Evolutionary conservation across 2,797 vertebrate species (phyloP).

Genomic region (Rhyacichthys aspro): DNA sequence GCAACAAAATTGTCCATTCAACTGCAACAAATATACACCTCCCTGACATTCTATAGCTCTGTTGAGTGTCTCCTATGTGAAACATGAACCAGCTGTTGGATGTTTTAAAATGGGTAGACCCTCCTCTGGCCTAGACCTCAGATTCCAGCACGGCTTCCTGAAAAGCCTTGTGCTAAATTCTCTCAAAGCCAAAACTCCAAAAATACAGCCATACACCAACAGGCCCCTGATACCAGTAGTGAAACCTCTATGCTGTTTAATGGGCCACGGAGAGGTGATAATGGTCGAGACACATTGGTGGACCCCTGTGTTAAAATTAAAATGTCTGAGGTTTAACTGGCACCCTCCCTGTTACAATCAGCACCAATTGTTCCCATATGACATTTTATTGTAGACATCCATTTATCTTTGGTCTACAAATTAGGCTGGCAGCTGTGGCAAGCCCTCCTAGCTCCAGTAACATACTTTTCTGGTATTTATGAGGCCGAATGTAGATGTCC

Average conservation of each 20-base stretch:
- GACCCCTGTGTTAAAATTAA: constrained; percentile 41
- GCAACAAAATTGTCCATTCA: neutral
- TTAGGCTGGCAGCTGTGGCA: neutral
- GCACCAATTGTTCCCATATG: constrained; percentile 13
- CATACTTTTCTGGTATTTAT: neutral
- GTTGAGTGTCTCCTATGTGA: constrained; percentile 5
- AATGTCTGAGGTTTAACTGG: constrained; percentile 1
- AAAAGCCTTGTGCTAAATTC: constrained; percentile 9
- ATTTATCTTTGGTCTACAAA: constrained; percentile 13
- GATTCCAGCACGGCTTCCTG: constrained; percentile 7
- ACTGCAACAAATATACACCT: constrained; percentile 5
- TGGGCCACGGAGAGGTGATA: constrained; percentile 50
- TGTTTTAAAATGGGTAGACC: constrained; percentile 21
- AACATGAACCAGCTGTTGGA: constrained; percentile 29
- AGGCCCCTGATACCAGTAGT: constrained; percentile 7
- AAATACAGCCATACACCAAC: constrained; percentile 3
- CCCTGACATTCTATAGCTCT: neutral
- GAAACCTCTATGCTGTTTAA: constrained; percentile 23
- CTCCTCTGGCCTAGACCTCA: constrained; percentile 5
- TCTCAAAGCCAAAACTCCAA: neutral
- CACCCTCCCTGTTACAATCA: constrained; percentile 9
- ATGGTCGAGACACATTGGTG: constrained; percentile 35
- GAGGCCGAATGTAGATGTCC: constrained; percentile 4
- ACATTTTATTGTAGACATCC: constrained; percentile 11
- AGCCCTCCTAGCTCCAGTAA: neutral